Conservation (phyloP, 2,113 vertebrate species). For the Lepus americanus region DNA sequence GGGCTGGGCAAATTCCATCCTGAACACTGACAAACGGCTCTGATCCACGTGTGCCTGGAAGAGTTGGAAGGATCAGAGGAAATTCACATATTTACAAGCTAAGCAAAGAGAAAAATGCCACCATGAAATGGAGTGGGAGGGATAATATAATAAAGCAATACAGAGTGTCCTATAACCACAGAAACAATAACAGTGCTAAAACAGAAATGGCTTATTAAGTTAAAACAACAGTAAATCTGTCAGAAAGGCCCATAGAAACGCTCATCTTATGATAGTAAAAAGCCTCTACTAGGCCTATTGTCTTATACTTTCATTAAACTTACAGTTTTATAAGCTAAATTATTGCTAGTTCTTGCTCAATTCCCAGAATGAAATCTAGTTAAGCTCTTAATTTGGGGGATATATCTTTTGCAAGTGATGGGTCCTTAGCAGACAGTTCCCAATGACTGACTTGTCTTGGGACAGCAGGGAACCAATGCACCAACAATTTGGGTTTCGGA, state of each 20-base stretch:
- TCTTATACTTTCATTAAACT: slow-evolving; percentile 84
- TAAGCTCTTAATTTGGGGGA: slow-evolving; percentile 84
- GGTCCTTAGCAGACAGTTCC: slow-evolving; percentile 52
- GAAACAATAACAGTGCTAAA: slow-evolving; percentile 77
- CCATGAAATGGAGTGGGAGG: slow-evolving; percentile 73
- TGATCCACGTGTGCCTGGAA: background rate
- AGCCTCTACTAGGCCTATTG: slow-evolving; percentile 81
- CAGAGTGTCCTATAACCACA: slow-evolving; percentile 78
- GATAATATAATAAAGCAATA: slow-evolving; percentile 82
- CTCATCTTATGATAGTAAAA: slow-evolving; percentile 82
- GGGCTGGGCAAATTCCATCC: background rate
- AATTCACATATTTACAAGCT: slow-evolving; percentile 74
- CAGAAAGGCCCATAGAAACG: slow-evolving; percentile 78
- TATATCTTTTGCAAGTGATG: slow-evolving; percentile 72
- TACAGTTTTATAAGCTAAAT: slow-evolving; percentile 85
- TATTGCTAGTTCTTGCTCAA: slow-evolving; percentile 85
- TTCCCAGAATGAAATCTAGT: slow-evolving; percentile 81
- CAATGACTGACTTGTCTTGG: background rate
- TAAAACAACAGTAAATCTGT: slow-evolving; percentile 86
- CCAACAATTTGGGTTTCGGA: background rate
- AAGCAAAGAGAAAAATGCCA: slow-evolving; percentile 78
- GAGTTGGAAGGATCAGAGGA: slow-evolving; percentile 47
- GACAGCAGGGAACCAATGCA: background rate
- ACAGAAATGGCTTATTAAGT: slow-evolving; percentile 86
- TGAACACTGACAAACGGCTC: background rate